Conservation (phyloP, 1,140 invertebrate species). For the Chionoecetes opilio region DNA sequence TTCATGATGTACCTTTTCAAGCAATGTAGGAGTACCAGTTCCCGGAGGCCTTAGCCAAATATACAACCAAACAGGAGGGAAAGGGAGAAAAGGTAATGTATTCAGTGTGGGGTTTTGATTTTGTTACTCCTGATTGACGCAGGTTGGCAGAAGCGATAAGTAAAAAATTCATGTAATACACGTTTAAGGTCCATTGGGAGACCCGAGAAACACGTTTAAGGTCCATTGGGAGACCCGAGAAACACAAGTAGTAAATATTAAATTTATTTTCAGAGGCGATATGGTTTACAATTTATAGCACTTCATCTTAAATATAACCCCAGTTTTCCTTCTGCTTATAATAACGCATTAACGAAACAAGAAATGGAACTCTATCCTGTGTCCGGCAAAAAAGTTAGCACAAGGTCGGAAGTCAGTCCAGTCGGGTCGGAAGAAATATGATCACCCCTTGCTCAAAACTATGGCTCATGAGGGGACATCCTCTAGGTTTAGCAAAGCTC, state of each 20-base stretch:
- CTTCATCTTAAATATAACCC: constrained; percentile 79
- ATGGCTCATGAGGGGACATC: constrained; percentile 30
- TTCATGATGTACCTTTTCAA: no score
- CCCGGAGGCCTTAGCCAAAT: no score
- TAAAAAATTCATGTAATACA: no score
- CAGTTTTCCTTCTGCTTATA: constrained; percentile 75
- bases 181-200: no score
- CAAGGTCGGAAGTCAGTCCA: constrained; percentile 38
- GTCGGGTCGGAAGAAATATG: constrained; percentile 38
- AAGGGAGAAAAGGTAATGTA: no score
- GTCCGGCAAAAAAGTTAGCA: constrained; percentile 69
- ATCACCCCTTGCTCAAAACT: constrained; percentile 41
- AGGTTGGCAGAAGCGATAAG: no score
- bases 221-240: no score
- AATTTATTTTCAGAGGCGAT: constrained; percentile 79
- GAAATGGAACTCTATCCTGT: constrained; percentile 71
- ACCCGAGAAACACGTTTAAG: no score
- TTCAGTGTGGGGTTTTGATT: no score
- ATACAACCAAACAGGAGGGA: no score
- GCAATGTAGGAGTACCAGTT: no score
- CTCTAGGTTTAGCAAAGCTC: constrained; percentile 64
- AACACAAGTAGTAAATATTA: constrained; percentile 67
- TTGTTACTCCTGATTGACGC: no score
- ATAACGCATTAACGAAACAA: constrained; percentile 74
- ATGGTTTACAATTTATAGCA: constrained; percentile 80